phyloP scores from a whole-genome alignment of 1,140 invertebrate genomes.

The Anthonomus grandis region DNA sequence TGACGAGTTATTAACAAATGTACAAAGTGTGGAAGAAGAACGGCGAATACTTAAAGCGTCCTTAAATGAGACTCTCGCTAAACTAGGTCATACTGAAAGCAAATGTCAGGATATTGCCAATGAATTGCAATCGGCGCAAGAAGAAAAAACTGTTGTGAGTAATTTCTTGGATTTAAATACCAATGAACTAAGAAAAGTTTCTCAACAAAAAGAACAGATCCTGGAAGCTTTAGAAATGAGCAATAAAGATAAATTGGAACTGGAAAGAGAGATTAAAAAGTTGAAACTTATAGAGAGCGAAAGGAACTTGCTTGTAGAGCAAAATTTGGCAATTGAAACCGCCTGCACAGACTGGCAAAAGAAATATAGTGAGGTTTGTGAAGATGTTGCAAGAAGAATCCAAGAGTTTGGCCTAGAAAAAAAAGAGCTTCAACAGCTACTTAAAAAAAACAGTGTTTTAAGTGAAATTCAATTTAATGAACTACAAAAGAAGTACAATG shows the following conservation, averaged over 20 bases:
- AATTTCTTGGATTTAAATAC: constrained; percentile 26
- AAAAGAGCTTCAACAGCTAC: background rate
- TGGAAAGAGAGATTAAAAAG: constrained; percentile 17
- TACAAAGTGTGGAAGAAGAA: constrained; percentile 1
- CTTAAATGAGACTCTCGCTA: constrained; percentile 10
- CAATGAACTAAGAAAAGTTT: constrained; percentile 20
- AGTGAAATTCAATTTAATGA: too few relatives aligned
- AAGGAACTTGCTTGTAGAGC: constrained; percentile 12
- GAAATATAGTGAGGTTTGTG: constrained; percentile 1
- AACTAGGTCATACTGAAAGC: constrained; percentile 5
- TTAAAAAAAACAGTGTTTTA: too few relatives aligned
- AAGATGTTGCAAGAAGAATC: constrained; percentile 4
- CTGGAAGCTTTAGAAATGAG: constrained; percentile 28
- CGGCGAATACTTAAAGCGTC: background rate
- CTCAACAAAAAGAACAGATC: constrained; percentile 25
- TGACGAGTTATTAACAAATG: background rate
- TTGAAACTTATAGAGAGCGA: too few relatives aligned
- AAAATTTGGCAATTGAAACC: constrained; percentile 13
- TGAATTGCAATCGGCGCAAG: constrained; percentile 7
- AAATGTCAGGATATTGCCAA: background rate
- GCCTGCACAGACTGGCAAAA: background rate
- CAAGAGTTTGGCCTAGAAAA: constrained; percentile 6
- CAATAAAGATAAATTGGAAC: constrained; percentile 25
- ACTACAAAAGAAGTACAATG: too few relatives aligned
- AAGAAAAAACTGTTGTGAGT: constrained; percentile 22